A percentile compares a stretch with the other conserved stretches of the same genome.
phyloP scores from a whole-genome alignment of 2,797 vertebrate species.

The Acropternis orthonyx region DNA sequence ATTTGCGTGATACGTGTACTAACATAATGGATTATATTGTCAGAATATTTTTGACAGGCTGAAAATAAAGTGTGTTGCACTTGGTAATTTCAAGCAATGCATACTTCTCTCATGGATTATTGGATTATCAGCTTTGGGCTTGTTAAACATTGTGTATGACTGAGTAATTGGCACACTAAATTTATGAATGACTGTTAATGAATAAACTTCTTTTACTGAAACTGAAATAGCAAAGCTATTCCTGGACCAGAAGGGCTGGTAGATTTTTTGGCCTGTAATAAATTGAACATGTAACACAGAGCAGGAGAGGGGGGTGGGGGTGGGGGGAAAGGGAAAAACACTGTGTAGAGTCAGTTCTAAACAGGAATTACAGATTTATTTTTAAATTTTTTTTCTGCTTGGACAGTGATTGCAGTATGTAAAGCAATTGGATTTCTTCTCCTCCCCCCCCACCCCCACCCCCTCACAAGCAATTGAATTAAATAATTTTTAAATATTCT shows the following conservation, averaged over 20 bases:
- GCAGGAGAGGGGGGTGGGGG: fast-evolving
- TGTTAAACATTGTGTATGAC: neutral
- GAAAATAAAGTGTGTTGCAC: neutral
- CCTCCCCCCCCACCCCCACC: neutral
- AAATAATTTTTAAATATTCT: neutral
- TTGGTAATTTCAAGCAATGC: neutral
- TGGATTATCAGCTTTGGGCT: slow-evolving; percentile 23
- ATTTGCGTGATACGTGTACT: neutral
- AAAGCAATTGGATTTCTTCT: neutral
- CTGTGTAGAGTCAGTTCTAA: neutral
- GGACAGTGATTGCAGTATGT: neutral
- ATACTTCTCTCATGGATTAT: slow-evolving; percentile 15
- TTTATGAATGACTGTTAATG: slow-evolving; percentile 29
- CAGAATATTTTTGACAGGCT: neutral
- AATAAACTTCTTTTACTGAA: slow-evolving; percentile 17
- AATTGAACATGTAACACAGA: neutral
- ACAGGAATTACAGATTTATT: neutral
- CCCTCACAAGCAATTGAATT: neutral
- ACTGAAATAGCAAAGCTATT: slow-evolving; percentile 40
- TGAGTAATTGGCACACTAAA: slow-evolving; percentile 28
- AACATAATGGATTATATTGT: neutral
- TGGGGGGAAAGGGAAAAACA: neutral
- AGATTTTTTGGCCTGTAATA: neutral
- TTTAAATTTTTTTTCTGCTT: neutral
- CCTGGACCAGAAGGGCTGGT: neutral